A percentile compares a stretch with the other conserved stretches of the same genome.
phyloP scores from a whole-genome alignment of 2,113 vertebrate genomes.

The Phylloscopus whistleri region DNA sequence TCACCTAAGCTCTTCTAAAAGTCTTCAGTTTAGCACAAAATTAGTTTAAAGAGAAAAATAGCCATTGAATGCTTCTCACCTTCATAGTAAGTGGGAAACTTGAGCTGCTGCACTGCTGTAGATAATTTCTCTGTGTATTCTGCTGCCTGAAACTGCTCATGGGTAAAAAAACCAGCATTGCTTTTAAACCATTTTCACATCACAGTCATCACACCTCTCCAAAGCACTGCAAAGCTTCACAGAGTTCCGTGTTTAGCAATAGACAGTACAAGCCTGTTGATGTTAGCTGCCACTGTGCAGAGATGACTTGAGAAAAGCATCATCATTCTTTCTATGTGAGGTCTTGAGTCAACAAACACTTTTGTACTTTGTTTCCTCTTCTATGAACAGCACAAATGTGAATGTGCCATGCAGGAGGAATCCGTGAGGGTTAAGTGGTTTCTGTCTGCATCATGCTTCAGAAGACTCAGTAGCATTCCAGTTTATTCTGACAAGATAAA shows the following conservation, averaged over 20 bases:
- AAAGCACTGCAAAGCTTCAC: neutral
- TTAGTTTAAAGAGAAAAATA: neutral
- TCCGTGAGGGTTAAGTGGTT: neutral
- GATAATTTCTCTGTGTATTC: neutral
- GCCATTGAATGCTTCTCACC: neutral
- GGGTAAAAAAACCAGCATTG: neutral
- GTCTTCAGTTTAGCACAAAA: neutral
- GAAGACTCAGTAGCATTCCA: neutral
- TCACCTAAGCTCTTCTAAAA: neutral
- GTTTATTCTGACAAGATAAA: neutral
- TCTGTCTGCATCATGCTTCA: neutral
- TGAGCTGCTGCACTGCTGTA: neutral
- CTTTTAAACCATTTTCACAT: neutral
- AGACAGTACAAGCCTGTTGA: neutral
- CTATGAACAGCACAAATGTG: neutral
- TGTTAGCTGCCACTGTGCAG: neutral
- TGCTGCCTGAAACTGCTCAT: neutral
- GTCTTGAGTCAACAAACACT: neutral
- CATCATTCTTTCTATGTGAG: neutral
- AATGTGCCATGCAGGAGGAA: neutral
- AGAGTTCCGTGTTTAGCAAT: neutral
- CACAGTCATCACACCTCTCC: neutral
- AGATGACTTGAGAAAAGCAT: neutral
- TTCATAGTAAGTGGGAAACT: neutral
- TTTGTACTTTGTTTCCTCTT: neutral